Conservation (phyloP, 2,888 invertebrate genomes). For the Capitulum mitella region DNA sequence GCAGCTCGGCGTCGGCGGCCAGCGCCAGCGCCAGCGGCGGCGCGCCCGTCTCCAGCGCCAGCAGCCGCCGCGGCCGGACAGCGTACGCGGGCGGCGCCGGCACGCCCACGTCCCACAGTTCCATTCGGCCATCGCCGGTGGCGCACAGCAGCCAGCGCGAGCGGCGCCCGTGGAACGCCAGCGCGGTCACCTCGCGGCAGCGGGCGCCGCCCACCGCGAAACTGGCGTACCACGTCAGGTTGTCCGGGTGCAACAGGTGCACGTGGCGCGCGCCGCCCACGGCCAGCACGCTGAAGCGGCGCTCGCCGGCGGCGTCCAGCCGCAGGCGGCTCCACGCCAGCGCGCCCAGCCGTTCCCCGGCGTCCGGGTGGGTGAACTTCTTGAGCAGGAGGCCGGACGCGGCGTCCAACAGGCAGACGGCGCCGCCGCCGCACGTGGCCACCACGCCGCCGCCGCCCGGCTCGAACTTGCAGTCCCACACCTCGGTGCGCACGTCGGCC, state of each 20-base stretch:
- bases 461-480: slow-evolving; percentile 49
- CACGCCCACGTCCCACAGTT: slow-evolving; percentile 37
- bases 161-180: background rate
- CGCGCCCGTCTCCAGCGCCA: slow-evolving; percentile 28
- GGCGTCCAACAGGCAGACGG: slow-evolving; percentile 48
- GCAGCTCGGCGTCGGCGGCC: slow-evolving; percentile 31
- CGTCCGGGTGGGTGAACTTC: slow-evolving; percentile 42
- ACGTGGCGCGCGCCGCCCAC: background rate
- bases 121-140: slow-evolving; percentile 38
- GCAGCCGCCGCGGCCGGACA: slow-evolving; percentile 29
- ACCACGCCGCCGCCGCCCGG: slow-evolving; percentile 43
- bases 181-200: background rate
- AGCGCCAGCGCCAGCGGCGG: slow-evolving; percentile 36
- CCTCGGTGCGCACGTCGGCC: slow-evolving; percentile 46
- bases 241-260: background rate
- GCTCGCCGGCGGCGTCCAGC: background rate
- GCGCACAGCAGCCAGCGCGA: slow-evolving; percentile 37
- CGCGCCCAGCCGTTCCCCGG: background rate
- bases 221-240: slow-evolving; percentile 5
- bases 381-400: slow-evolving; percentile 44
- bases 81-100: slow-evolving; percentile 34
- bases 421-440: slow-evolving; percentile 49
- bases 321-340: background rate
- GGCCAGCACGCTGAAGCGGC: background rate
- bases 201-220: background rate